Evolutionary conservation across 2,888 invertebrate genomes (phyloP).

Genomic region (Portevinia maculata): DNA sequence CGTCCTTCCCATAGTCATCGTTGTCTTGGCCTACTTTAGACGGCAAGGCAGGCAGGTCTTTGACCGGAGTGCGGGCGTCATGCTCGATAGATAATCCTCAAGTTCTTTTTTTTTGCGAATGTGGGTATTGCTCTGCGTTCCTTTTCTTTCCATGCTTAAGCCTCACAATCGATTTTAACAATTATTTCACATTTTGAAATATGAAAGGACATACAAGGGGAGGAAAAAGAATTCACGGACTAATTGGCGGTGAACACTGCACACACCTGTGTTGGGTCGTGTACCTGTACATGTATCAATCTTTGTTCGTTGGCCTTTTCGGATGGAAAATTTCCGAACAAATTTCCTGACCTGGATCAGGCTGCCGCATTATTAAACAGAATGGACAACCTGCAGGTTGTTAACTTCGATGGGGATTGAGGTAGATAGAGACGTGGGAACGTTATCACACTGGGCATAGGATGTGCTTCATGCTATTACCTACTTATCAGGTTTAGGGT

Average conservation of each 20-base stretch:
- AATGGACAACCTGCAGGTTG: constrained; percentile 54
- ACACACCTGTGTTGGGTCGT: constrained; percentile 51
- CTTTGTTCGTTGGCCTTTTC: constrained; percentile 42
- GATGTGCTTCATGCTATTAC: neutral
- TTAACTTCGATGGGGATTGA: constrained; percentile 57
- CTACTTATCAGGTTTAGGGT: neutral
- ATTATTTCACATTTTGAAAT: constrained; percentile 55
- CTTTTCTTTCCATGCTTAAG: constrained; percentile 25
- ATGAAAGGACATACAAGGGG: neutral
- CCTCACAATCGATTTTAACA: constrained; percentile 65
- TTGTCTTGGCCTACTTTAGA: constrained; percentile 71
- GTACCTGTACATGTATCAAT: too few species aligned
- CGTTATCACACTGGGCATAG: constrained; percentile 5
- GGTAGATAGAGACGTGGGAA: constrained; percentile 56
- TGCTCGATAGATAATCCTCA: constrained; percentile 62
- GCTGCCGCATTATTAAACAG: constrained; percentile 38
- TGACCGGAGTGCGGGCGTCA: constrained; percentile 68
- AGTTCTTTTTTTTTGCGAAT: constrained; percentile 55
- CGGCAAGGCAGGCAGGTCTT: constrained; percentile 52
- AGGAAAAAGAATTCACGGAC: constrained; percentile 35
- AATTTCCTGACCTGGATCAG: constrained; percentile 64
- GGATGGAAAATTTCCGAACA: constrained; percentile 48
- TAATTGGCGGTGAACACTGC: constrained; percentile 54
- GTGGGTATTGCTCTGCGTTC: constrained; percentile 5
- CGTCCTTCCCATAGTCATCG: constrained; percentile 27